These are phyloP conservation scores for Anser cygnoides DNA, from an alignment of 2,113 vertebrate genomes.

Conservation along the genomic window DNA sequence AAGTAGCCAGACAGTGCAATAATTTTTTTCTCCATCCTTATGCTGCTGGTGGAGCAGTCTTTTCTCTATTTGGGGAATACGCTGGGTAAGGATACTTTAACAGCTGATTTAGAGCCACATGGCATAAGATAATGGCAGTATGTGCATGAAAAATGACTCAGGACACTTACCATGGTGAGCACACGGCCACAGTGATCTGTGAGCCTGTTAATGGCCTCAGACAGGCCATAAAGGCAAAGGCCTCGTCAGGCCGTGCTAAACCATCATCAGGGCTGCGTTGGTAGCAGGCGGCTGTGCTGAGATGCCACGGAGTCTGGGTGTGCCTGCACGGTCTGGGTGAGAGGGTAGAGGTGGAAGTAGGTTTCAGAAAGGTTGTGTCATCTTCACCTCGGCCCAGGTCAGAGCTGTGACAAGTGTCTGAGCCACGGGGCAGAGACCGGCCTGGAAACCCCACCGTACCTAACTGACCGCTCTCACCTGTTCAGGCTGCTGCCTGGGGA, in stretches of 20 bases:
- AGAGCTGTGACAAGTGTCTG: not conserved
- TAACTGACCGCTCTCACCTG: not conserved
- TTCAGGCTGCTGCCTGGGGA: not conserved
- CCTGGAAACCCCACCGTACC: not conserved
- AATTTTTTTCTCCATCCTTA: not conserved
- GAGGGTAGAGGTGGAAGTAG: not conserved
- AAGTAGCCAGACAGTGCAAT: rapidly evolving
- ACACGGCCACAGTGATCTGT: rapidly evolving
- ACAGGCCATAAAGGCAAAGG: not conserved
- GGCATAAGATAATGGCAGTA: not conserved
- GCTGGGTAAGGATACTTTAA: not conserved
- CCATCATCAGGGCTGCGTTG: not conserved
- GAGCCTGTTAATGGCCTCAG: not conserved
- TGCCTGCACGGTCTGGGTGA: not conserved
- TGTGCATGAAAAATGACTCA: not conserved
- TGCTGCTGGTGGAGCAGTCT: not conserved
- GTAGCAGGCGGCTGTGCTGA: not conserved
- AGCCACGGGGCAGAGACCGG: not conserved
- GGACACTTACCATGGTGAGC: not conserved
- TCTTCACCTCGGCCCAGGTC: not conserved
- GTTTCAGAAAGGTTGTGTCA: not conserved
- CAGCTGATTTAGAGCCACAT: not conserved
- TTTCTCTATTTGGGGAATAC: not conserved
- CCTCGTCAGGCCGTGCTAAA: too few relatives aligned
- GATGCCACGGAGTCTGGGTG: not conserved